Evolutionary conservation across 2,888 invertebrate species (phyloP).

Genomic region (Acholoe squamosa): DNA sequence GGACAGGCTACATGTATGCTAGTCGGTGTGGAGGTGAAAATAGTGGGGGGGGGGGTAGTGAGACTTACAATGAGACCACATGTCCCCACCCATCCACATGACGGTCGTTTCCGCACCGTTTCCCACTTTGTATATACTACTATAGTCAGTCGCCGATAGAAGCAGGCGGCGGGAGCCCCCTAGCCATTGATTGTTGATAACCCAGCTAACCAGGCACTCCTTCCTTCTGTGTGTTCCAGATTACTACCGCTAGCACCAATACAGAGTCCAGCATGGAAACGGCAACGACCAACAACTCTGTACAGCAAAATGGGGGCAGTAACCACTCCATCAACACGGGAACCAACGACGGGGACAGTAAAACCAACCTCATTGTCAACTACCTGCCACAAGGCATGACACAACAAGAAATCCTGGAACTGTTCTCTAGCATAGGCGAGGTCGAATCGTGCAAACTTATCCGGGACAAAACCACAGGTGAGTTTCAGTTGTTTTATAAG

Average conservation of each 20-base stretch:
- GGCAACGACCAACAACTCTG: constrained; percentile 58
- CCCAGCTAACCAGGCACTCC: background rate
- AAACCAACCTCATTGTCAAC: constrained; percentile 99
- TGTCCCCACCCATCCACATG: background rate
- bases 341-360: constrained; percentile 72
- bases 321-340: constrained; percentile 60
- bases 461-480: constrained; percentile 97
- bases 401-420: constrained; percentile 98
- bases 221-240: constrained; percentile 49
- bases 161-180: background rate
- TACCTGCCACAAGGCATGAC: constrained; percentile 99
- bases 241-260: constrained; percentile 62
- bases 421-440: constrained; percentile 99
- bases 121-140: constrained; percentile 41
- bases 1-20: too few relatives aligned
- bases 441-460: constrained; percentile 99
- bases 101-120: background rate
- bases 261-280: constrained; percentile 57
- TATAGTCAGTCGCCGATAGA: background rate
- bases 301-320: constrained; percentile 68
- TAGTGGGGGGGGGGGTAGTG: background rate
- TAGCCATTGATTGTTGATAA: background rate
- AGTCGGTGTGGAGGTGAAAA: too few relatives aligned
- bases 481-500: constrained; percentile 73
- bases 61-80: background rate